A percentile compares a stretch with the other conserved stretches of the same genome.
Conservation (phyloP, 2,113 vertebrate species). For the Speoplatyrhinus poulsoni region DNA sequence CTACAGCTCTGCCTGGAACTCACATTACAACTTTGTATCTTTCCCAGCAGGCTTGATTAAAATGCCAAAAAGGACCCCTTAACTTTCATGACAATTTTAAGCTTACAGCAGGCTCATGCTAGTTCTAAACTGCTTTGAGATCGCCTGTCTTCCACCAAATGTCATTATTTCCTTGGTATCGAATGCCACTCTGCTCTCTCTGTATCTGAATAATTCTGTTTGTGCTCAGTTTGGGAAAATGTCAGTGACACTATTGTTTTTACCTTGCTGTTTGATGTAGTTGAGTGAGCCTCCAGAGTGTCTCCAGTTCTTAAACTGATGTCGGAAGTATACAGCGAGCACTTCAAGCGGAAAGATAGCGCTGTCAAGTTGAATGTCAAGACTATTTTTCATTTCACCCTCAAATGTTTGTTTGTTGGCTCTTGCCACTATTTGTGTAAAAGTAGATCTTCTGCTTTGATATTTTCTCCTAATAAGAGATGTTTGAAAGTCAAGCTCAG, state of each 20-base stretch:
- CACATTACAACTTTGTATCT: slow-evolving; percentile 46
- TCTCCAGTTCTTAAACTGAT: slow-evolving; percentile 62
- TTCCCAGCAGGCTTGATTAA: slow-evolving; percentile 66
- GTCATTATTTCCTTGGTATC: slow-evolving; percentile 73
- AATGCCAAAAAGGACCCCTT: slow-evolving; percentile 72
- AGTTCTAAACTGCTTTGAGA: slow-evolving; percentile 73
- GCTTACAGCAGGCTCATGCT: slow-evolving; percentile 51
- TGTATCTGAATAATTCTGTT: slow-evolving; percentile 81
- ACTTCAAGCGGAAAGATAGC: slow-evolving; percentile 59
- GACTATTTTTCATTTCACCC: slow-evolving; percentile 40
- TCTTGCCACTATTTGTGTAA: slow-evolving; percentile 35
- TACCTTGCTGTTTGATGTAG: slow-evolving; percentile 76
- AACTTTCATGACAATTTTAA: slow-evolving; percentile 72
- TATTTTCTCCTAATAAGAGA: slow-evolving; percentile 50
- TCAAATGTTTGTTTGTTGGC: slow-evolving; percentile 59
- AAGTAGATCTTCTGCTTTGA: slow-evolving; percentile 52
- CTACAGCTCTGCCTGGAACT: slow-evolving; percentile 58
- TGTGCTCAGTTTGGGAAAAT: slow-evolving; percentile 73
- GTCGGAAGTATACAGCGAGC: slow-evolving; percentile 58
- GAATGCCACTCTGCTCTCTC: slow-evolving; percentile 62
- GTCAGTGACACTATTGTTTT: slow-evolving; percentile 75
- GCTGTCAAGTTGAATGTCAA: slow-evolving; percentile 49
- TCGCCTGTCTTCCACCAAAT: slow-evolving; percentile 69
- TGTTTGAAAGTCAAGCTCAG: slow-evolving; percentile 41
- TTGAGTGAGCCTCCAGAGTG: slow-evolving; percentile 67